These are phyloP conservation scores for Dromas ardeola DNA, from an alignment of 2,113 vertebrate species.

Conservation along the genomic window DNA sequence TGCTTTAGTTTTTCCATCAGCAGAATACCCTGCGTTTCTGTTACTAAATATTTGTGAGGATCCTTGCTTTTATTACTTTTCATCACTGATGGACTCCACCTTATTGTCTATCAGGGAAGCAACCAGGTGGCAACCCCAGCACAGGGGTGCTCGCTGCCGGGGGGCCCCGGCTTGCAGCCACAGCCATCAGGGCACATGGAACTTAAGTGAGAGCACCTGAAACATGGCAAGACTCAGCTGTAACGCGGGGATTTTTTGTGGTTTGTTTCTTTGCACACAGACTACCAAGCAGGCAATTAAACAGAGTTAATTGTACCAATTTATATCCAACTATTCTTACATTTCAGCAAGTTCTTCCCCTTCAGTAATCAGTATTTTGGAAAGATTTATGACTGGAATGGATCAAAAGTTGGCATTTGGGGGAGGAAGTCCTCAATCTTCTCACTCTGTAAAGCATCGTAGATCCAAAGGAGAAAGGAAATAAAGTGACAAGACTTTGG, in stretches of 20 bases:
- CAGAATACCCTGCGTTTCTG: not conserved
- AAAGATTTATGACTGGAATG: not conserved
- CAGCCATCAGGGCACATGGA: not conserved
- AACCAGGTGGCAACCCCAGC: not conserved
- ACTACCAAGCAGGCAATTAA: not conserved
- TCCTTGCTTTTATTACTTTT: not conserved
- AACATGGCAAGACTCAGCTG: not conserved
- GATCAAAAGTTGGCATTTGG: not conserved
- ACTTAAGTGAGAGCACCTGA: not conserved
- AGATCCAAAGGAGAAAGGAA: not conserved
- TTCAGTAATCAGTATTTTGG: not conserved
- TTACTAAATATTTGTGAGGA: not conserved
- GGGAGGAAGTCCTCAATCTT: not conserved
- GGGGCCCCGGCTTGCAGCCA: fast-evolving
- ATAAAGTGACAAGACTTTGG: not conserved
- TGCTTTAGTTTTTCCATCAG: not conserved
- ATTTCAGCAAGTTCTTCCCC: not conserved
- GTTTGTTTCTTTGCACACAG: not conserved
- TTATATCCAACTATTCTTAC: not conserved
- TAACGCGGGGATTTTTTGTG: not conserved
- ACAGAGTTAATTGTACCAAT: not conserved
- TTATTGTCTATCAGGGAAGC: not conserved
- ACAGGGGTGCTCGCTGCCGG: fast-evolving
- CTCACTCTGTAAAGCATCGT: not conserved
- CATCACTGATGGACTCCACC: not conserved